Conservation (phyloP, 2,113 vertebrate species). For the Thamnophis sirtalis region DNA sequence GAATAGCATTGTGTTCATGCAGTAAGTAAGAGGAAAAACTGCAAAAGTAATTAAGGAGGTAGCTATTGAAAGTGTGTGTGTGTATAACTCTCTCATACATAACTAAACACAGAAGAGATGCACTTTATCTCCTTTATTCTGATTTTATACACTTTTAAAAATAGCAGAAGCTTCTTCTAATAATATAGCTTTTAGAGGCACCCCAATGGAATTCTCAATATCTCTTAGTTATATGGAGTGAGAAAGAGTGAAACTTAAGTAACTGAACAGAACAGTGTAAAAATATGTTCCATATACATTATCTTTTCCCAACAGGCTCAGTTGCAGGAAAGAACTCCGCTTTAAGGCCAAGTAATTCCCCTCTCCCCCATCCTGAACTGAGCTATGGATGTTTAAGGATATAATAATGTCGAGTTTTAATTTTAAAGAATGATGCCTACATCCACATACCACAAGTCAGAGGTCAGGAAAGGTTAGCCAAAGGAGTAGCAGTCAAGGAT, state of each 20-base stretch:
- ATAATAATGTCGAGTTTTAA: background rate
- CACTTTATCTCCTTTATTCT: background rate
- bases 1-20: background rate
- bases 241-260: background rate
- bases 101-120: background rate
- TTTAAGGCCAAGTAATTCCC: background rate
- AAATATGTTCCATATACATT: background rate
- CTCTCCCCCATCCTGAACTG: background rate
- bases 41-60: background rate
- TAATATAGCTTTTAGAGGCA: conserved; percentile 27
- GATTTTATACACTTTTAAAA: conserved; percentile 1
- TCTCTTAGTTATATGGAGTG: background rate
- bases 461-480: background rate
- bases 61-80: background rate
- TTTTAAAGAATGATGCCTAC: background rate
- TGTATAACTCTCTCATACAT: background rate
- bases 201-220: background rate
- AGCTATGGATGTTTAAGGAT: background rate
- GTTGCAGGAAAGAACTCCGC: background rate
- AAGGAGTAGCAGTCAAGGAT: background rate
- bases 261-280: background rate
- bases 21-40: background rate
- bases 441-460: background rate
- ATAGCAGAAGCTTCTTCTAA: conserved; percentile 27
- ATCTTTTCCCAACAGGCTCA: background rate